Evolutionary conservation across 2,113 vertebrate genomes (phyloP), one percentile per base, ranked within the genome.

Genomic region (Scatophagus argus): DNA sequence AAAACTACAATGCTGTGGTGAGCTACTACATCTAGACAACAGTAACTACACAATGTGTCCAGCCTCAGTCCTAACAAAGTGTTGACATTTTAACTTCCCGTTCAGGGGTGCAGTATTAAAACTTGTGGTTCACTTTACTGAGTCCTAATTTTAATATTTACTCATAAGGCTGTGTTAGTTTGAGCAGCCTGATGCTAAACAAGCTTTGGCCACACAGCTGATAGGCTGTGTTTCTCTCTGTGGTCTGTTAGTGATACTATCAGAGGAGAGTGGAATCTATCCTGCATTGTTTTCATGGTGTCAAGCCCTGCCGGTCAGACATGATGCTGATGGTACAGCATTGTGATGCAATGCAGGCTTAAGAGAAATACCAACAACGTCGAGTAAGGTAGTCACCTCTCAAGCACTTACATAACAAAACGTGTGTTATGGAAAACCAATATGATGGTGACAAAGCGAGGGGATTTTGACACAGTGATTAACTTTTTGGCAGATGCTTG

Each of bases 401-500:
- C 3, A 73, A 39, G 25, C 61, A 56, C 49, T 69, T 6, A 27
- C 43, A 46, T 19, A 25, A 61, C 12, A 25, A 66, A 56, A 36
- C n/a, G 25, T 29, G 6, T 19, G 16, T 38, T 29, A 70, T 21
- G 43, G 29, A n/a, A 67, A 56, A 54, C 34, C 14, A 41, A 19
- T 61, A 31, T 49, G 21, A 21, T 27, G 31, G 59, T 29, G 52
- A 49, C 11, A 2, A 67, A 21, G 36, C 23, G 23, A 82, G 41
- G 39, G 54, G 66, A 79, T 81, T 83, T 79, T 39, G 27, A 68
- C 29, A 56, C 43, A 55, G 68, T 81, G 85, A 79, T 93, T 81
- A 80, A 88, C 63, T 78, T 91, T 80, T 83, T 74, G 79, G 63
- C 79, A 86, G 77, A 81, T 64, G 77, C 80, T 65, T 58, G 59